Conservation (phyloP, 1,140 invertebrate species). For the Drosophila ambigua region DNA sequence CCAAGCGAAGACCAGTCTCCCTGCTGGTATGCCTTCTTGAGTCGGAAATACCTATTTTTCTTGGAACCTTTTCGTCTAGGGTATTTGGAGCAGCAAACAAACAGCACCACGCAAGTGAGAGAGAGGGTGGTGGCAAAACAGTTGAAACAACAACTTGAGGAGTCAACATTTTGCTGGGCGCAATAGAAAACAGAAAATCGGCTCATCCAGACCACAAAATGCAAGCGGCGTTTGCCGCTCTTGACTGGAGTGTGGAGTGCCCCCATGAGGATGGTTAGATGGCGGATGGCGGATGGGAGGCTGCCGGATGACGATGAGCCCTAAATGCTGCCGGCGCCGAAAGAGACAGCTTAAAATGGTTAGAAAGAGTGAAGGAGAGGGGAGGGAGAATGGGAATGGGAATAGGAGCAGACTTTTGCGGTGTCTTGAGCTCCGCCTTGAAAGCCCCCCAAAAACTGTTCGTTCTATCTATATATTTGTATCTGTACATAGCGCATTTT, state of each 20-base stretch:
- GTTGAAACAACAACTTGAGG: constrained; percentile 64
- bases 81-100: constrained; percentile 33
- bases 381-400: not conserved
- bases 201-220: constrained; percentile 66
- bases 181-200: constrained; percentile 71
- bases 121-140: constrained; percentile 34
- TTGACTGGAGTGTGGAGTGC: constrained; percentile 61
- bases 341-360: constrained; percentile 14
- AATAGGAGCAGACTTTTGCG: constrained; percentile 9
- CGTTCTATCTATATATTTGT: constrained; percentile 16
- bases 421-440: constrained; percentile 11
- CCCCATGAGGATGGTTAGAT: constrained; percentile 23
- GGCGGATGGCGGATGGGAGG: not conserved
- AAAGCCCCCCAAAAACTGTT: constrained; percentile 20
- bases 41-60: too few species aligned
- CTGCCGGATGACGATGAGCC: constrained; percentile 33
- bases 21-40: too few species aligned
- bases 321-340: constrained; percentile 44
- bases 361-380: not conserved
- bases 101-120: not conserved
- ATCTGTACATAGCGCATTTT: constrained; percentile 23
- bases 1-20: too few species aligned
- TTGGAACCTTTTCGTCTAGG: too few species aligned
- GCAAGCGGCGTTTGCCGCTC: constrained; percentile 51
- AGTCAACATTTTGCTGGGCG: constrained; percentile 42